Conservation (phyloP, 2,888 invertebrate genomes). For the Hylaea fasciaria region DNA sequence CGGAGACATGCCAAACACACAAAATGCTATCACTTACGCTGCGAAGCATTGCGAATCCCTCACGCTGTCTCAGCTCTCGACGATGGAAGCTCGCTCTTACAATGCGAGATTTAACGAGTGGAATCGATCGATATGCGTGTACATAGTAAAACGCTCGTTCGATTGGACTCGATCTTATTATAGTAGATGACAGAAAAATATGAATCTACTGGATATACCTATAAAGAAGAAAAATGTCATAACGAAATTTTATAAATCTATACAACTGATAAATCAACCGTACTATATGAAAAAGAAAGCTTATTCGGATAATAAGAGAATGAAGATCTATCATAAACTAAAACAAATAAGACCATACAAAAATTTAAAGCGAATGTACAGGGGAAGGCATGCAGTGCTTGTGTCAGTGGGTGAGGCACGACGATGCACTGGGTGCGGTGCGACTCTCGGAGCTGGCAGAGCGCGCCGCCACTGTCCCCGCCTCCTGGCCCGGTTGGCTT, state of each 20-base stretch:
- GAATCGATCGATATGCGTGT: conserved; percentile 50
- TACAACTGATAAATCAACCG: conserved; percentile 6
- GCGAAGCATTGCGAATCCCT: conserved; percentile 71
- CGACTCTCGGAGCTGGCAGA: conserved; percentile 59
- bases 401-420: conserved; percentile 57
- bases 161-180: conserved; percentile 53
- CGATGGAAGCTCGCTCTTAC: conserved; percentile 56
- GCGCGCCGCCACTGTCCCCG: conserved; percentile 76
- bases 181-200: conserved; percentile 71
- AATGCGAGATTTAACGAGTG: conserved; percentile 58
- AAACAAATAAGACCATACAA: conserved; percentile 8
- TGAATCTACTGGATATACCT: conserved; percentile 58
- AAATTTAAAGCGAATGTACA: conserved; percentile 18
- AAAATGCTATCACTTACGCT: conserved; percentile 85
- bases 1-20: conserved; percentile 86
- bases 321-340: background rate
- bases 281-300: conserved; percentile 11
- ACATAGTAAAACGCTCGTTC: conserved; percentile 40
- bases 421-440: conserved; percentile 51
- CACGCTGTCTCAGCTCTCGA: conserved; percentile 62
- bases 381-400: conserved; percentile 47
- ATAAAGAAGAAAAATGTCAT: conserved; percentile 40
- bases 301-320: conserved; percentile 1
- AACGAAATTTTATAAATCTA: conserved; percentile 19
- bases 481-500: conserved; percentile 80